Base-by-base conservation (phyloP, 2,888 invertebrate species). In the Altica lythri region DNA sequence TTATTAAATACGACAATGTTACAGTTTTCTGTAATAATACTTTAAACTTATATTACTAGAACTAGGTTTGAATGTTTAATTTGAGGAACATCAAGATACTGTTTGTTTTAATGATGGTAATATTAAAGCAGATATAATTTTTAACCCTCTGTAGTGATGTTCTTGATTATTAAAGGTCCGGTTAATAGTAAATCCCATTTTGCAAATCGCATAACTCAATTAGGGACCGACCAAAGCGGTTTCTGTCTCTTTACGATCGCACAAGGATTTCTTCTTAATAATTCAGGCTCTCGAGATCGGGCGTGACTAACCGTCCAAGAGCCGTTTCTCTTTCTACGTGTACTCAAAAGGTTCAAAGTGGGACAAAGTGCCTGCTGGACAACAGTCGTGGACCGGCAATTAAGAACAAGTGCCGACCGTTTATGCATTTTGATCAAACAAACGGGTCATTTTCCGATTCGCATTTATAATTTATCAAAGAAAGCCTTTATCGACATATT, bases 351-450 rank as follows among this genome's bases (percentile, higher is more conserved):
- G 42, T 46, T 47, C 58, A 43, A 32, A 22, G 35, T n/a, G 22
- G 32, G 34, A 35, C 34, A 46, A 37, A 47, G 13, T 46, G 45
- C 45, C 47, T 19, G 32, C 63, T 68, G 69, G 69, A 69, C 69
- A 68, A 64, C 66, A 62, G 30, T 18, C 32, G 40, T 13, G 14
- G 40, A 12, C 57, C 63, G 50, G 63, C 70, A 70, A 71, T 71
- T 68, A 67, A 67, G 67, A 68, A 61, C 69, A 65, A 65, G 67
- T 62, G 67, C 60, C 66, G 65, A 65, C 61, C 68, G 65, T 69
- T 71, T 70, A 69, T 70, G 66, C 68, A 69, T 69, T 68, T 69
- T 70, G 69, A 71, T 70, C 69, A 70, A 68, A 69, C 67, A 66
- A 32, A 64, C 66, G 57, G 60, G 58, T 60, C 60, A 62, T 57